phyloP scores from a whole-genome alignment of 30 jellyfish, hydroid and myxozoan genomes.

The Pelagia noctiluca region DNA sequence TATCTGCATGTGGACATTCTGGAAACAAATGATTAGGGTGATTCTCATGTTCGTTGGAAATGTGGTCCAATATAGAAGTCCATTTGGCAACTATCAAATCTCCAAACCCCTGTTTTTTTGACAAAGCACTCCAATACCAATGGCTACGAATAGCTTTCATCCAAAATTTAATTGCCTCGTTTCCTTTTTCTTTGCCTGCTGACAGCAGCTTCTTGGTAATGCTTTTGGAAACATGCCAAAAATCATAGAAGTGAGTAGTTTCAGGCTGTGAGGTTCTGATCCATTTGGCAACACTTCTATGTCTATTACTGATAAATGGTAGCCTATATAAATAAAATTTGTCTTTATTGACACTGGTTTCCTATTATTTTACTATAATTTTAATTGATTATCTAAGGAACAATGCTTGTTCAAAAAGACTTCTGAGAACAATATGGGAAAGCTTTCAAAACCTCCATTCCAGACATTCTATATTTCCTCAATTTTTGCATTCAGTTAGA shows the following conservation, averaged over 20 bases:
- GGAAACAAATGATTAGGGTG: constrained; percentile 22
- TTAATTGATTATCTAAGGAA: too few relatives aligned
- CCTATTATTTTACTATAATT: too few relatives aligned
- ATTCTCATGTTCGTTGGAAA: constrained; percentile 14
- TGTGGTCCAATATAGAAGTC: constrained; percentile 22
- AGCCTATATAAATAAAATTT: too few relatives aligned
- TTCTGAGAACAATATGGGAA: too few relatives aligned
- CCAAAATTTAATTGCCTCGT: constrained; percentile 24
- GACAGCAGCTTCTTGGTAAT: constrained; percentile 4
- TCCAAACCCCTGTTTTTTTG: constrained; percentile 48
- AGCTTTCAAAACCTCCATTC: too few relatives aligned
- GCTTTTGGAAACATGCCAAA: constrained; percentile 47
- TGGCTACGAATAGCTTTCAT: constrained; percentile 32
- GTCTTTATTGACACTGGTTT: too few relatives aligned
- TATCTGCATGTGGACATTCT: constrained; percentile 5
- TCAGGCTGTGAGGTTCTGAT: background rate
- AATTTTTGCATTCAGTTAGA: too few relatives aligned
- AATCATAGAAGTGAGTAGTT: constrained; percentile 30
- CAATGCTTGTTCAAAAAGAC: too few relatives aligned
- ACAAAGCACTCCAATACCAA: constrained; percentile 38
- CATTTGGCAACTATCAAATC: constrained; percentile 44
- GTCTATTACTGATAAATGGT: constrained; percentile 19
- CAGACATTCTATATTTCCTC: too few relatives aligned
- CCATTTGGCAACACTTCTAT: constrained; percentile 53
- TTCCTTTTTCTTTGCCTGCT: constrained; percentile 35